Base-by-base conservation (phyloP, 64 coral and sea anemone genomes). In the Orbicella faveolata region DNA sequence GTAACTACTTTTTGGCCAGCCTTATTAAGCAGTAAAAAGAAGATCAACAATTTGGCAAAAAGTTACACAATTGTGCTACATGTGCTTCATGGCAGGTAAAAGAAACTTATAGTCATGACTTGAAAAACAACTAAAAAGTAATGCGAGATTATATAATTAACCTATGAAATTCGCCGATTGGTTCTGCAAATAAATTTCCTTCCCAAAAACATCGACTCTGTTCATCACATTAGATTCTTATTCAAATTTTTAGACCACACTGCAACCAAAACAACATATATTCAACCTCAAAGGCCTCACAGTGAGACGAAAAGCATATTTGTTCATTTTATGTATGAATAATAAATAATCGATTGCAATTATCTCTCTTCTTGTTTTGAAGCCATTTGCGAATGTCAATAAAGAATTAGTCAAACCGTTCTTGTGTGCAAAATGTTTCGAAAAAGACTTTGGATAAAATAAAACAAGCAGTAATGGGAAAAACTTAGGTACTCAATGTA, bases 291-390 rank as follows among this genome's bases (percentile, higher is more conserved):
- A 33, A n/a, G 61, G 63, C 80, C 62, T 65, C 80, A 61, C 21
- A 36, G 7, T 19, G 17, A 39, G 66, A 67, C 66, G 62, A 83
- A 67, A 83, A 63, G 57, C 79, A 23, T 83, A 66, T 67, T 83
- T 83, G 80, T 83, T 68, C 80, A 66, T 62, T 83, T 83, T 65
- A 66, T 83, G 34, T 66, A 83, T 39, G 80, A 83, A 83, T 83
- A 83, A 66, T 83, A 83, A 83, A 83, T 83, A 83, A 83, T 66
- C 61, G 61, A 66, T 83, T 23, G 61, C 80, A 83, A 83, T 83
- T 83, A 83, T 83, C 80, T 83, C 61, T 65, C 61, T 62, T 41
- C 80, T 35, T 61, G 80, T 66, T 83, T 65, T 67, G 26, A 83
- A 66, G 62, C 61, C 80, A 83, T 83, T 66, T 83, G 35, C 80